These are phyloP conservation scores for Hypsopygia costalis DNA, from an alignment of 2,888 invertebrate species.

Conservation along the genomic window DNA sequence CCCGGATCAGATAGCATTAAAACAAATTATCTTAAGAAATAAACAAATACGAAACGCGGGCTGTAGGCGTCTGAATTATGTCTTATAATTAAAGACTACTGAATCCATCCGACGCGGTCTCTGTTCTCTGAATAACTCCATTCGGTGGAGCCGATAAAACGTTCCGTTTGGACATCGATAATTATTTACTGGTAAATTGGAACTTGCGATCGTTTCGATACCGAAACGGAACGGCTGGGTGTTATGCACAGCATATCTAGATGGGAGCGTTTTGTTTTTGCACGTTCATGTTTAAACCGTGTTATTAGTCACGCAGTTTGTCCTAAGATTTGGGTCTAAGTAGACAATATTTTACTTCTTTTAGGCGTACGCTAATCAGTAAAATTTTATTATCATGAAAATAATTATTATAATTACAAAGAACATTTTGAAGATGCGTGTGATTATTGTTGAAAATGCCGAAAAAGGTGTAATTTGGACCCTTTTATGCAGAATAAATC, in stretches of 20 bases:
- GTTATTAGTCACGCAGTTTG: neutral
- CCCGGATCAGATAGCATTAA: constrained; percentile 55
- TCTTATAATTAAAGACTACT: constrained; percentile 63
- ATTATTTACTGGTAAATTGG: constrained; percentile 62
- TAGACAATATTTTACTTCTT: too few relatives aligned
- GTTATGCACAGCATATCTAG: neutral
- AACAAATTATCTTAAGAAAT: constrained; percentile 62
- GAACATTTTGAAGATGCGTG: too few relatives aligned
- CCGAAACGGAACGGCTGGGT: constrained; percentile 1
- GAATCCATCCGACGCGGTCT: constrained; percentile 27
- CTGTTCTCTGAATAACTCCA: constrained; percentile 30
- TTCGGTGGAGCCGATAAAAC: constrained; percentile 45
- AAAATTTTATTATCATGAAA: too few relatives aligned
- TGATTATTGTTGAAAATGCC: too few relatives aligned
- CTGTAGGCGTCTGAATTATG: constrained; percentile 54
- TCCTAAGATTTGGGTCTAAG: neutral
- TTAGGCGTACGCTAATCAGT: neutral
- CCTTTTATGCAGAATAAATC: too few relatives aligned
- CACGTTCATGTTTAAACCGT: neutral
- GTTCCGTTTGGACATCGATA: constrained; percentile 46
- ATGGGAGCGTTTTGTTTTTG: neutral
- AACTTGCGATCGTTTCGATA: constrained; percentile 26
- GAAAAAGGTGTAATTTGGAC: too few relatives aligned
- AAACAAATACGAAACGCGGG: constrained; percentile 44
- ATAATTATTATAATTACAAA: too few relatives aligned